phyloP scores from a whole-genome alignment of 2,113 vertebrate genomes.

The Dascyllus trimaculatus region DNA sequence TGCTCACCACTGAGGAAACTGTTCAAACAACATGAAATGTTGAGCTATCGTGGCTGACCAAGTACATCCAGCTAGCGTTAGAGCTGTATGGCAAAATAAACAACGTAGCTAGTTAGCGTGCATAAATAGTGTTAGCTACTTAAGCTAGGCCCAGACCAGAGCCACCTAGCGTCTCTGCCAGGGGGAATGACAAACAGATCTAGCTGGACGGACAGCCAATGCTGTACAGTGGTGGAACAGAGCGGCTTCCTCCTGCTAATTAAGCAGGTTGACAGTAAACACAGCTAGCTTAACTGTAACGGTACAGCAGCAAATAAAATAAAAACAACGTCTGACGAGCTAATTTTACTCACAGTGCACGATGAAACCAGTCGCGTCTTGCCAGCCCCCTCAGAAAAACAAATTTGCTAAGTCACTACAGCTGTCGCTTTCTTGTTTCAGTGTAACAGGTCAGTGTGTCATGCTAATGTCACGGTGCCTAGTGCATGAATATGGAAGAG shows the following conservation, averaged over 20 bases:
- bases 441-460: conserved; percentile 28
- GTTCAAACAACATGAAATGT: background rate
- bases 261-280: background rate
- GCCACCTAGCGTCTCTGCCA: background rate
- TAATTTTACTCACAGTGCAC: conserved; percentile 65
- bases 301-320: background rate
- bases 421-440: background rate
- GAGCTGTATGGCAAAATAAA: background rate
- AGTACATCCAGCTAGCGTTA: too few species aligned
- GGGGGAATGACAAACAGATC: conserved; percentile 12
- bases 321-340: background rate
- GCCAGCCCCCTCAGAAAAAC: conserved; percentile 32
- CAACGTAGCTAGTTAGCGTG: background rate
- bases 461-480: conserved; percentile 27
- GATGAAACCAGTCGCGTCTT: conserved; percentile 60
- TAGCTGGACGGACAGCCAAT: background rate
- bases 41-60: background rate
- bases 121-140: conserved; percentile 14
- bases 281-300: background rate
- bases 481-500: background rate
- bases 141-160: conserved; percentile 61
- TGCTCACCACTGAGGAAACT: background rate
- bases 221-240: background rate
- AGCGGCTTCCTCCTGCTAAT: background rate
- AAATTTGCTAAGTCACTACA: conserved; percentile 56